Conservation (phyloP, 64 coral and sea anemone species). For the Stichodactyla helianthus region DNA sequence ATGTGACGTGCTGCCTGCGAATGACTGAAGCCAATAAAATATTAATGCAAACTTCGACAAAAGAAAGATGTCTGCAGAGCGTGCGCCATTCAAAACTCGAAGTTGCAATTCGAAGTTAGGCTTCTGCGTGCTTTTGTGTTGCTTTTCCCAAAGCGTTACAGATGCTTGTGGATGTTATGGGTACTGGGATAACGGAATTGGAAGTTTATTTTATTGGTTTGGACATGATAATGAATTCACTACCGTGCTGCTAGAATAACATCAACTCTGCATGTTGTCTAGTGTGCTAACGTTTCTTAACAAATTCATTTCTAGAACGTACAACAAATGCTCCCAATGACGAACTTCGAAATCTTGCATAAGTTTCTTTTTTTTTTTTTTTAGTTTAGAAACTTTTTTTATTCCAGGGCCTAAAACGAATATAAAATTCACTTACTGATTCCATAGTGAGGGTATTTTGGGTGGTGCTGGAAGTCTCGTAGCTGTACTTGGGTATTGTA, state of each 20-base stretch:
- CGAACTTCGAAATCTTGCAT: neutral
- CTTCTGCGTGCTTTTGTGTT: neutral
- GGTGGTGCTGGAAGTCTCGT: neutral
- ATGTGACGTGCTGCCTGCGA: neutral
- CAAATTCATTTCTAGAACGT: neutral
- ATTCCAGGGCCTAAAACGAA: neutral
- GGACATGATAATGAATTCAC: neutral
- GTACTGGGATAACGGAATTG: neutral
- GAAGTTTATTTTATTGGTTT: neutral
- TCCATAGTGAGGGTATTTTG: slow-evolving; percentile 9
- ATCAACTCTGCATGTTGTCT: neutral
- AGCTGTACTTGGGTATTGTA: neutral
- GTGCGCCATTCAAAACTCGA: neutral
- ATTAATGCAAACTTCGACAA: neutral
- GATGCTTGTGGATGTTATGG: neutral
- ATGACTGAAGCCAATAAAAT: neutral
- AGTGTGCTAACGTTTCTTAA: neutral
- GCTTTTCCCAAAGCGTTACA: neutral
- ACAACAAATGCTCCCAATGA: neutral
- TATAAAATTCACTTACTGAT: neutral
- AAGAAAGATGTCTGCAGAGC: neutral
- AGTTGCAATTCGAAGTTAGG: neutral
- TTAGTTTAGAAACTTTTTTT: neutral
- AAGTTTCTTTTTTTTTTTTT: neutral
- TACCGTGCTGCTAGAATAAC: neutral